Evolutionary conservation across 1,140 invertebrate species (phyloP), one percentile per base, ranked within the genome.

Genomic region (Anadara kagoshimensis): DNA sequence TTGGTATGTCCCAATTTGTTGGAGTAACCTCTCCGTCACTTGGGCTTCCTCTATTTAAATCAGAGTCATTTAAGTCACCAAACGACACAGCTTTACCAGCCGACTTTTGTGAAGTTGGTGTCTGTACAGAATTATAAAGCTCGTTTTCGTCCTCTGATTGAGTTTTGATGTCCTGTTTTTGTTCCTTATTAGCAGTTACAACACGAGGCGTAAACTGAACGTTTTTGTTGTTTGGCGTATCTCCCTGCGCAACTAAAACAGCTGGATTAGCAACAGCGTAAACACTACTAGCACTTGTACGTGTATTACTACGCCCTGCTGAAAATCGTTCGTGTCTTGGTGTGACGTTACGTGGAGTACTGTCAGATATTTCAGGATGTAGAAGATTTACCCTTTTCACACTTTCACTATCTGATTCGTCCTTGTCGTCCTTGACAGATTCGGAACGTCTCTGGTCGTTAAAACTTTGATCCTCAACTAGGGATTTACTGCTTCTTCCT

Each of bases 241-340:
- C 69, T 45, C 73, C 78, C 59, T 79, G 78, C 20, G 74, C 78
- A 26, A 67, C 56, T 22, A 65, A 71, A 67, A 79, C 56, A 26
- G 75, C 74, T 36, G 78, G 78, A 65, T 79, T 79, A 11, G 64
- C 67, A n/a, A 79, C 71, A 58, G 78, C 71, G 51, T 79, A 79
- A 14, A 79, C 71, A 41, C 71, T 72, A 62, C 64, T 75, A 41
- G 58, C 69, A 45, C 77, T 72, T 41, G 57, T 63, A 18, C 57
- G 47, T 47, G 68, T 76, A 22, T 70, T 73, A 7, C 61, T 61
- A 24, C 65, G 73, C 41, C 76, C 67, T 44, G 41, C 44, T 56
- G 64, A 53, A 20, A 14, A 16, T 43, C 29, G 29, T 36, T 36
- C 29, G 29, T 36, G 29, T 36, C 29, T 2, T 36, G 29, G 29